A percentile compares a stretch with the other conserved stretches of the same genome.
Conservation (phyloP, 2,113 vertebrate genomes). For the Halichoeres trimaculatus region DNA sequence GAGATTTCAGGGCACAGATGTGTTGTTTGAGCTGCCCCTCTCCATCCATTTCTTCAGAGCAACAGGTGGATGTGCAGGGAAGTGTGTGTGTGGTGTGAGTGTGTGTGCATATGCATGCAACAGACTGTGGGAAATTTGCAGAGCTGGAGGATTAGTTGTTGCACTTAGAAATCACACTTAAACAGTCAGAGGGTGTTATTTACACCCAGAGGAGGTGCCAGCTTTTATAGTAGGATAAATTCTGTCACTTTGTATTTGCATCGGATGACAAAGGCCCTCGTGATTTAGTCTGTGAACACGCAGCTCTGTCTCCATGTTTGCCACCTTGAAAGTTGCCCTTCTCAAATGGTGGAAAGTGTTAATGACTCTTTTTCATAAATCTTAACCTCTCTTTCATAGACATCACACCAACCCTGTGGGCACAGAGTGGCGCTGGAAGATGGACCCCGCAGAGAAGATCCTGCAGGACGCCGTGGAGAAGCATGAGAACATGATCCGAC, state of each 20-base stretch:
- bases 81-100: not conserved
- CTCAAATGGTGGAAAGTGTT: conserved; percentile 1
- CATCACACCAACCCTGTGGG: conserved; percentile 97
- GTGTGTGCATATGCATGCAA: conserved; percentile 27
- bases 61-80: conserved; percentile 31
- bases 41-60: not conserved
- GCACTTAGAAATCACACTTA: conserved; percentile 24
- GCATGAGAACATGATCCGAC: conserved; percentile 92
- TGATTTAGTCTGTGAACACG: not conserved
- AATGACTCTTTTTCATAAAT: not conserved
- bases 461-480: conserved; percentile 89
- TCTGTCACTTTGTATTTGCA: conserved; percentile 24
- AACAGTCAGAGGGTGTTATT: conserved; percentile 20
- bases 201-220: conserved; percentile 16
- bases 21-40: not conserved
- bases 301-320: conserved; percentile 3
- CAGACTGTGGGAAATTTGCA: conserved; percentile 15
- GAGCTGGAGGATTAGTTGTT: conserved; percentile 31
- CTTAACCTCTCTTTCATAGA: no score
- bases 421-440: conserved; percentile 96
- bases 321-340: not conserved
- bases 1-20: conserved; percentile 33
- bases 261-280: not conserved
- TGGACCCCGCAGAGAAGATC: conserved; percentile 94
- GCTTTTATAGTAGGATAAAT: conserved; percentile 20